Base-by-base conservation (phyloP, 2,797 vertebrate genomes). In the Sparidentex hasta region DNA sequence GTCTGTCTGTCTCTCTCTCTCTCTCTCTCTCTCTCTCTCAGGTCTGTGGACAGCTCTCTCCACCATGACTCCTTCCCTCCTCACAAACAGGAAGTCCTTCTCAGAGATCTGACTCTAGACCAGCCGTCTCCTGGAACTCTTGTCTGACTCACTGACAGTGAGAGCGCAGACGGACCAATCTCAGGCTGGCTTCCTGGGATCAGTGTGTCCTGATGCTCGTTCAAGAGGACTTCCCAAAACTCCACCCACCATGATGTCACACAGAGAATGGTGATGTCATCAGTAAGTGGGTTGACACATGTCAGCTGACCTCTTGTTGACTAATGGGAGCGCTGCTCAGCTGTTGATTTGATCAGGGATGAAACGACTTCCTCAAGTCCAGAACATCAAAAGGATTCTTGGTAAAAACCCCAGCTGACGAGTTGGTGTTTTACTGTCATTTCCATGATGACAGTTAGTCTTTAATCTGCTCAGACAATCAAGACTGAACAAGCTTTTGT, bases 61-160 rank as follows among this genome's bases (percentile, higher is more conserved):
- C 94, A 91, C 84, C 92, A 91, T 2, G 93, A 94, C 65, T 70
- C 88, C 1, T 86, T 92, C 51, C 87, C 84, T 2, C 56, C 89
- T 57, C 93, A 92, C 79, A 92, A 94, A 88, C 92, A 94, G 83
- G 94, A 94, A 52, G 80, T 91, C 63, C 81, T 83, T 20, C 81
- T 90, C 67, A 89, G 74, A 84, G 93, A 94, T 25, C 74, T 52
- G 8, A 61, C 65, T 5, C 43, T 52, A 47, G 94, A 94, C 67
- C 92, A 90, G 54, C 94, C 89, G 0, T 92, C 93, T 38, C 95
- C 94, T 18, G 95, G 94, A 52, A 96, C 95, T 41, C 90, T 96
- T 65, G 95, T 95, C 76, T 95, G 91, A 94, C 74, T 70, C 66
- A 3, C 11, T 0, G 20, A 47, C 86, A 80, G 69, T 82, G 74